These are phyloP conservation scores for Thalassaphorura encarpata DNA, from an alignment of 1,140 invertebrate species.

Conservation along the genomic window DNA sequence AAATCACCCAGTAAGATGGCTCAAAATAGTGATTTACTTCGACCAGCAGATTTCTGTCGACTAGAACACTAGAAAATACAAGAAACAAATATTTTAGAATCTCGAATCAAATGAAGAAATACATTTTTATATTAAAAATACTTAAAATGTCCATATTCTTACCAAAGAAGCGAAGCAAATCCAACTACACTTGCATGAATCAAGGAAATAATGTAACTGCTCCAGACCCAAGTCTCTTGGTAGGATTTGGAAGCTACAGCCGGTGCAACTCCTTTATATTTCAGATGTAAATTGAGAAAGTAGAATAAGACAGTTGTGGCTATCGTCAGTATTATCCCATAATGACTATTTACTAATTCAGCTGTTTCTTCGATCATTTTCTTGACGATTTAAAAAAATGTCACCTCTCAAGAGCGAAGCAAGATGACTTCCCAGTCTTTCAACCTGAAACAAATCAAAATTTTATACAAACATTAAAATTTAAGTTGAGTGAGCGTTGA, in stretches of 20 bases:
- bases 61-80: not conserved
- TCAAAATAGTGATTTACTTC: not conserved
- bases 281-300: not conserved
- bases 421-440: too few species aligned
- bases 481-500: too few species aligned
- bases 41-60: not conserved
- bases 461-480: too few species aligned
- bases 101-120: not conserved
- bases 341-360: too few species aligned
- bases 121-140: not conserved
- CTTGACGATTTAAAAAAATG: too few species aligned
- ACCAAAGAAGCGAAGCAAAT: not conserved
- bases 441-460: too few species aligned
- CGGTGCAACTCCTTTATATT: not conserved
- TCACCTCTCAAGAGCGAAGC: too few species aligned
- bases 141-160: not conserved
- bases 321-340: not conserved
- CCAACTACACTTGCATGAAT: slow-evolving; percentile 4
- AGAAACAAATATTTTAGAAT: not conserved
- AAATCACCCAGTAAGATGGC: slow-evolving; percentile 4
- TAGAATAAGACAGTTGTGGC: not conserved
- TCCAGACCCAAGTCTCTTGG: slow-evolving; percentile 4
- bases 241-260: not conserved
- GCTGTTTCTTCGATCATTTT: too few species aligned
- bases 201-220: slow-evolving; percentile 8